These are phyloP conservation scores for Enteromius treurensis DNA, from an alignment of 2,797 vertebrate genomes.

Conservation along the genomic window DNA sequence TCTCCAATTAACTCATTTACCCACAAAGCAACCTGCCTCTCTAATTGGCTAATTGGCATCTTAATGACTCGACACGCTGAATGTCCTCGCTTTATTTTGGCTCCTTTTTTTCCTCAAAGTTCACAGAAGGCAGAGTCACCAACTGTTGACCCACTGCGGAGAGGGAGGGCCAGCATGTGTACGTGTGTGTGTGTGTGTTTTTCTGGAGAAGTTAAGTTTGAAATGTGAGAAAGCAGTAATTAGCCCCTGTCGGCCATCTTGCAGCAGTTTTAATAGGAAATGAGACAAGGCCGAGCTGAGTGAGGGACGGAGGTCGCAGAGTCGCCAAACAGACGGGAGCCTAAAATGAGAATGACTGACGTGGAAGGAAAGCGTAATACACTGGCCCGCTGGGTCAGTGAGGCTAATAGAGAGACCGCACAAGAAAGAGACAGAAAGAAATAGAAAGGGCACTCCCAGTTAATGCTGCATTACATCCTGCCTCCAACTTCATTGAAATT, in stretches of 20 bases:
- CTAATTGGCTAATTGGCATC: conserved; percentile 78
- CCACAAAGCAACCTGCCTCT: conserved; percentile 74
- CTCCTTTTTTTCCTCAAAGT: conserved; percentile 42
- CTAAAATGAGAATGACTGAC: conserved; percentile 68
- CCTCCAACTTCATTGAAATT: conserved; percentile 60
- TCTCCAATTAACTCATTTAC: conserved; percentile 81
- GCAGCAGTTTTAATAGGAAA: conserved; percentile 78
- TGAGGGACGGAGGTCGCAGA: conserved; percentile 79
- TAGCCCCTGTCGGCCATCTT: conserved; percentile 71
- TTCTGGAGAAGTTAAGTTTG: conserved; percentile 42
- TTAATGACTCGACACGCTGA: conserved; percentile 72
- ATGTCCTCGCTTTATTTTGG: conserved; percentile 65
- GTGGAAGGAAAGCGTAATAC: conserved; percentile 52
- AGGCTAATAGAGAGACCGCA: conserved; percentile 53
- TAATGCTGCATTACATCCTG: conserved; percentile 59
- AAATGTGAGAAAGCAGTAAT: conserved; percentile 66
- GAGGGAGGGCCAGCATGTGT: conserved; percentile 21
- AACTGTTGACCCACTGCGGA: conserved; percentile 49
- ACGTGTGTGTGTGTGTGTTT: conserved; percentile 24
- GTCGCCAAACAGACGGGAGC: conserved; percentile 74
- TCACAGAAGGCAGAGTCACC: conserved; percentile 50
- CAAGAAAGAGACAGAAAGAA: conserved; percentile 36
- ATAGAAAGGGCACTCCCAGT: conserved; percentile 49
- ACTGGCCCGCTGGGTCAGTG: conserved; percentile 49
- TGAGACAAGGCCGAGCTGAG: conserved; percentile 74